Evolutionary conservation across 2,888 invertebrate species (phyloP).

Genomic region (Hetaerina titia): DNA sequence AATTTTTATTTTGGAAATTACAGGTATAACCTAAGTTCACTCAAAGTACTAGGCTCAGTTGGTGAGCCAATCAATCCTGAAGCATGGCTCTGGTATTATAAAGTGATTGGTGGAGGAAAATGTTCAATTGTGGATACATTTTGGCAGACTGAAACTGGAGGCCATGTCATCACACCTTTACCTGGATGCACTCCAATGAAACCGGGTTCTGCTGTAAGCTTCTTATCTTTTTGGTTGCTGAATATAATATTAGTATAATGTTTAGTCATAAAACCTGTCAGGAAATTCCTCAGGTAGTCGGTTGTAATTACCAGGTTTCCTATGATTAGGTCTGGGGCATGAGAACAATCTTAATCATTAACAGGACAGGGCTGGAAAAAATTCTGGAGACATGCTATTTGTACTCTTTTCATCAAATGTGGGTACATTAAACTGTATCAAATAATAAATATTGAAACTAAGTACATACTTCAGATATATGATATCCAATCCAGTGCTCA

Average conservation of each 20-base stretch:
- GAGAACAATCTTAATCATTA: no score
- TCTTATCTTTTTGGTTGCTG: not conserved
- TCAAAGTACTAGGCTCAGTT: constrained; percentile 95
- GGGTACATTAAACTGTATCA: no score
- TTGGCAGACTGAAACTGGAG: constrained; percentile 99
- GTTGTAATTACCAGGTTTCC: no score
- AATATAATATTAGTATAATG: not conserved
- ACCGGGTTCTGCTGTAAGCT: constrained; percentile 96
- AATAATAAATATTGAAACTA: no score
- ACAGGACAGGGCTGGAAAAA: no score
- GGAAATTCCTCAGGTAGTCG: no score
- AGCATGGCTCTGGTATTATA: constrained; percentile 98
- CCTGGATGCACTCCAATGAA: constrained; percentile 98
- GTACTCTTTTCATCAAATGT: no score
- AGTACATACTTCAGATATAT: no score
- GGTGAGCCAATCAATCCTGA: constrained; percentile 99
- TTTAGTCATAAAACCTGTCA: no score
- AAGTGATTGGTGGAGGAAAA: constrained; percentile 87
- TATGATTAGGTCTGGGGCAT: no score
- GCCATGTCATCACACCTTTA: constrained; percentile 96
- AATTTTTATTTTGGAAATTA: constrained; percentile 69
- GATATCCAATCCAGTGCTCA: no score
- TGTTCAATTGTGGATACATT: constrained; percentile 98
- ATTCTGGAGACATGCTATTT: no score
- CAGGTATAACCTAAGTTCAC: constrained; percentile 83